Conservation (phyloP, 2,113 vertebrate species). For the Anoplopoma fimbria region DNA sequence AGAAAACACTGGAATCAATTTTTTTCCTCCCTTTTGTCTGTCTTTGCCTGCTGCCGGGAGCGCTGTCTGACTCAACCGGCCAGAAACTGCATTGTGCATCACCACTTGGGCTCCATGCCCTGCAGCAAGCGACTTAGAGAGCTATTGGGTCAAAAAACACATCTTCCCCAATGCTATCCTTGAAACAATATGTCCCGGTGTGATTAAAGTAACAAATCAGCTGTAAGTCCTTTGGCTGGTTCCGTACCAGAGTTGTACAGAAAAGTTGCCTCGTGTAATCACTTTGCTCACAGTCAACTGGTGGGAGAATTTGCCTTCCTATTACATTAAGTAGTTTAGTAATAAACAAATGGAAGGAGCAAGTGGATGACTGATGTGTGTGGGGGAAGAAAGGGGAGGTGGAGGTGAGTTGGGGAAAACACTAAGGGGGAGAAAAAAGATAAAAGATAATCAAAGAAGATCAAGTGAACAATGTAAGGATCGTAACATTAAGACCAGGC, state of each 20-base stretch:
- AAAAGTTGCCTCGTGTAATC: constrained; percentile 49
- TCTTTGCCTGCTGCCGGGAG: constrained; percentile 56
- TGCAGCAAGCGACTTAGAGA: constrained; percentile 43
- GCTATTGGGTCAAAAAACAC: constrained; percentile 48
- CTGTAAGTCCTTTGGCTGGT: constrained; percentile 37
- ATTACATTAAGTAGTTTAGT: constrained; percentile 57
- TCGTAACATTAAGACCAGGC: neutral
- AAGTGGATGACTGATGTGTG: constrained; percentile 15
- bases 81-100: constrained; percentile 38
- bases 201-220: constrained; percentile 67
- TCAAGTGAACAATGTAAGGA: neutral
- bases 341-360: constrained; percentile 60
- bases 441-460: neutral
- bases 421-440: neutral
- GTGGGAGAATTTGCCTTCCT: constrained; percentile 15
- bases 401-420: neutral
- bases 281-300: constrained; percentile 34
- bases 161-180: constrained; percentile 52
- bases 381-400: neutral
- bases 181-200: constrained; percentile 61
- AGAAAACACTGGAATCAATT: constrained; percentile 62
- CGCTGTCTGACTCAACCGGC: constrained; percentile 25
- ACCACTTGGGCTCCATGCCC: constrained; percentile 52
- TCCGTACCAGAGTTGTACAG: constrained; percentile 7
- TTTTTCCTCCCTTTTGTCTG: constrained; percentile 60